Evolutionary conservation across 2,888 invertebrate species (phyloP).

Genomic region (Hoplodrina blanda): DNA sequence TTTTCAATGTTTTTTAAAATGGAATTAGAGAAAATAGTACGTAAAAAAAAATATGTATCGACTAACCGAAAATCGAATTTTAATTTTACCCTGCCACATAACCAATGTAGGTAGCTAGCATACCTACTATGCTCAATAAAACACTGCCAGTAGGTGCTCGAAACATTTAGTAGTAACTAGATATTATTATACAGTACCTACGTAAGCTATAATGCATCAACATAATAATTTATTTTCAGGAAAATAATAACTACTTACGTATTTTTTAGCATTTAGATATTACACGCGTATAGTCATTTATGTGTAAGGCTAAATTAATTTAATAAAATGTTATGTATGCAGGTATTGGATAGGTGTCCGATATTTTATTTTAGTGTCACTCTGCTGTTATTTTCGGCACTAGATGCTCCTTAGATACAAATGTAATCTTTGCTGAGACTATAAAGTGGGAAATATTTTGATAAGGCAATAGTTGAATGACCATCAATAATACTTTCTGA

Average conservation of each 20-base stretch:
- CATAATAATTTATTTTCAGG: slow-evolving; percentile 36
- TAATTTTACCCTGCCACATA: slow-evolving; percentile 4
- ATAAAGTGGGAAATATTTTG: slow-evolving; percentile 8
- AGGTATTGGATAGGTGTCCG: background rate
- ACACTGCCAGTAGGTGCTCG: slow-evolving; percentile 37
- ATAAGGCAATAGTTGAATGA: slow-evolving; percentile 2
- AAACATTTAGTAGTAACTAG: slow-evolving; percentile 24
- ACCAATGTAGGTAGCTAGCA: slow-evolving; percentile 4
- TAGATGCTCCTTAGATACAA: background rate
- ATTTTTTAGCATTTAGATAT: slow-evolving; percentile 34
- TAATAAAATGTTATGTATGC: background rate
- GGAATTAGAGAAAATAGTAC: background rate
- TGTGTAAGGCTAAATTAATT: slow-evolving; percentile 29
- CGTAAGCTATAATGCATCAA: slow-evolving; percentile 8
- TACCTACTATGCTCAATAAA: slow-evolving; percentile 14
- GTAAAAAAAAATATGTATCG: background rate
- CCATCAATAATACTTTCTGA: slow-evolving; percentile 13
- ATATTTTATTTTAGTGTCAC: background rate
- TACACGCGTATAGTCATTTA: slow-evolving; percentile 42
- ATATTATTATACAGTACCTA: background rate
- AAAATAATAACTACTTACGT: slow-evolving; percentile 20
- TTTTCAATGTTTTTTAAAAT: background rate
- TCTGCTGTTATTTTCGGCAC: background rate
- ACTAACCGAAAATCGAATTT: background rate
- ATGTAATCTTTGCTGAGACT: background rate